Base-by-base conservation (phyloP, 2,797 vertebrate genomes). In the Zenarchopterus dispar region DNA sequence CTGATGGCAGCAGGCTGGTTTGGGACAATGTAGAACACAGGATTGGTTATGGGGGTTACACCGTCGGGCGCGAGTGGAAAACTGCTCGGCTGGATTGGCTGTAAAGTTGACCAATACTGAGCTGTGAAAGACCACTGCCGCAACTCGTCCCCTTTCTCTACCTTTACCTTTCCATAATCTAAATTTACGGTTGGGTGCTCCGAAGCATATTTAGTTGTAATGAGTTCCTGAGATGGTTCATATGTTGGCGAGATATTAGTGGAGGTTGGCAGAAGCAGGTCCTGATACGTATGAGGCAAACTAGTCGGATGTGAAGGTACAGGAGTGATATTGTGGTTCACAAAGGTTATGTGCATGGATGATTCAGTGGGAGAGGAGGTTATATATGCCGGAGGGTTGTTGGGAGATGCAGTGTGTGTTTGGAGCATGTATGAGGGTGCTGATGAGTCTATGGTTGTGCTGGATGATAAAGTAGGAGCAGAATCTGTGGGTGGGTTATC, bases 11-110 rank as follows among this genome's bases (percentile, higher is more conserved):
- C 84, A 22, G 90, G 86, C 67, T 82, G 87, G 67, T 94, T 90
- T 8, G 91, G 86, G 1, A 90, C 77, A 2, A 94, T 79, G 81
- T 87, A 93, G 44, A 89, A 87, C 70, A 63, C 86, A 4, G 89
- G 82, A 53, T n/a, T 78, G 0, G 68, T 63, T 6, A 77, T 59
- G 52, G 75, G 56, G 49, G 54, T 64, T 4, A 19, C 36, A 41
- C 19, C 41, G 19, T 77, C 46, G 1, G 70, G 6, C 3, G 67
- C 60, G 17, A 39, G 17, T 0, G 33, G 0, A 2, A 43, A 9
- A 0, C 4, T 22, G 43, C 11, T 31, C 16, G 49, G 36, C 62
- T 11, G 43, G 58, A 31, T 53, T 45, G 64, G 58, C 23, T 47
- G 10, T 2, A n/a, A 21, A 8, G 54, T 8, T 2, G 67, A 13